phyloP scores from a whole-genome alignment of 2,113 vertebrate species.

The Clarias macrocephalus region DNA sequence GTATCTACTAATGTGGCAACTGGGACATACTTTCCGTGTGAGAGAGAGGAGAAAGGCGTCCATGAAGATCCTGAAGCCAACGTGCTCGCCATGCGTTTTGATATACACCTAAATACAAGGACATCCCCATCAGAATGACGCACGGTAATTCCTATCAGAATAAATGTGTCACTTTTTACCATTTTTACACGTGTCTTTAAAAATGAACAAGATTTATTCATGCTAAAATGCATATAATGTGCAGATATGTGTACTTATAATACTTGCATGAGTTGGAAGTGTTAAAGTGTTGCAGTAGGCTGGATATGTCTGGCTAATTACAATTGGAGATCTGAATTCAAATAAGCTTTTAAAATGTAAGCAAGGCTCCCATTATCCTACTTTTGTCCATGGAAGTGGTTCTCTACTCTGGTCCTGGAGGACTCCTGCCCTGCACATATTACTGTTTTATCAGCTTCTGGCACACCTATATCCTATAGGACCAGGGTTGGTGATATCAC shows the following conservation, averaged over 20 bases:
- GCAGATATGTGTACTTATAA: background rate
- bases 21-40: constrained; percentile 83
- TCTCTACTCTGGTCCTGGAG: no score
- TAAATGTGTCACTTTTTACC: background rate
- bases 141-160: background rate
- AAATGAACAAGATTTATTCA: background rate
- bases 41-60: constrained; percentile 93
- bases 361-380: background rate
- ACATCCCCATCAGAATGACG: background rate
- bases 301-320: background rate
- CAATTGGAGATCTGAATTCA: background rate
- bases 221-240: background rate
- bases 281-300: background rate
- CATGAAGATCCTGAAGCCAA: constrained; percentile 98
- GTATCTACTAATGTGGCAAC: background rate
- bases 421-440: no score
- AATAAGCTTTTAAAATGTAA: background rate
- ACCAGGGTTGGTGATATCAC: background rate
- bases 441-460: no score
- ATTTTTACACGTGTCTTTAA: background rate
- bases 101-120: constrained; percentile 82
- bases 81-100: constrained; percentile 91
- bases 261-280: background rate
- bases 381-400: background rate
- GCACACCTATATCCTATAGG: no score